Evolutionary conservation across 2,888 invertebrate genomes (phyloP), one percentile per base, ranked within the genome.

Genomic region (Abrostola triplasia): DNA sequence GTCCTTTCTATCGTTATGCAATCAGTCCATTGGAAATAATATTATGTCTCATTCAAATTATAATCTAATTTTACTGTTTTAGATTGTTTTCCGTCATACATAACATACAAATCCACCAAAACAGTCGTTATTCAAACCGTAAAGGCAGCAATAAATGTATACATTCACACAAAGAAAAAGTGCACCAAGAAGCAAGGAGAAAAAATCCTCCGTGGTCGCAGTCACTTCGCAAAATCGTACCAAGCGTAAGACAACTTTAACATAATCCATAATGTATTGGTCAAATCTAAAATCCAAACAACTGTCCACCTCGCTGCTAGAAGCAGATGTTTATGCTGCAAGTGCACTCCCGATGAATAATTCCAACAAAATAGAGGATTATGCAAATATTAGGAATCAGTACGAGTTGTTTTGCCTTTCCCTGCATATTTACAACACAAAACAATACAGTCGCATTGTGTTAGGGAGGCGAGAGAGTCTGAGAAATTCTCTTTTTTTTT

Each of bases 301-400:
- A 76, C 52, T 11, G 35, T 65, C 49, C 42, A 50, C 12, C 49
- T 55, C 37, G 10, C 41, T 5, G 53, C 61, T 41, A 58, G 63
- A 67, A 77, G 76, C 85, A 84, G 80, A 83, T 88, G 86, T 83
- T 85, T 80, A 79, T 82, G 77, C 82, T 82, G 73, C 71, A 65
- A 83, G 79, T 84, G 83, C 84, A 83, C 75, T 66, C 11, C 51
- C 67, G 76, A 86, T 88, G 87, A 89, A 90, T 89, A 88, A 89
- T 90, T 88, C 87, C 79, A 81, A 85, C 86, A 87, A 89, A 90
- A 89, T 84, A 83, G 83, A 64, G 84, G 90, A 88, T 90, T 91
- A 91, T 90, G 90, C 77, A 88, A 91, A 91, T 91, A 82, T 80
- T 73, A 79, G 71, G 84, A 84, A 83, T 84, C 83, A 75, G 82